phyloP scores from a whole-genome alignment of 1,140 invertebrate species.

The Chrysoperla carnea region DNA sequence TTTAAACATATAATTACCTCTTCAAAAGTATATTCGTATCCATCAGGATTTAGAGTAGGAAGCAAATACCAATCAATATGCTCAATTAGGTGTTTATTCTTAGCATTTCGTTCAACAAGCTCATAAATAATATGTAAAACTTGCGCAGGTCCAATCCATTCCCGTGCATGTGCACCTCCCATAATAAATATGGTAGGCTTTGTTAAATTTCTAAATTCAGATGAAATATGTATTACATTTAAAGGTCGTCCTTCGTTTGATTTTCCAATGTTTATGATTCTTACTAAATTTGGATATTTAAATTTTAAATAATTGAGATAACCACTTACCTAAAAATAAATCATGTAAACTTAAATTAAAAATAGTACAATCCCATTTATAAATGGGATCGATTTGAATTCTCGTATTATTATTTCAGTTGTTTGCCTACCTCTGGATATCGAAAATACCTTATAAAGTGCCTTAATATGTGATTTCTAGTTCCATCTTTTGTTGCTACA shows the following conservation, averaged over 20 bases:
- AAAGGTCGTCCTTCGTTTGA: slow-evolving; percentile 39
- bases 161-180: slow-evolving; percentile 42
- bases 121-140: slow-evolving; percentile 42
- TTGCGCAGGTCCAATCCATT: slow-evolving; percentile 49
- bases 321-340: too few relatives aligned
- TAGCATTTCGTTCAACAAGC: slow-evolving; percentile 28
- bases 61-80: slow-evolving; percentile 46
- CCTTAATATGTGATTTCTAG: too few relatives aligned
- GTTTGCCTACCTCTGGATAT: too few relatives aligned
- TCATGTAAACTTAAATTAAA: too few relatives aligned
- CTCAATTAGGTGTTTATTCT: slow-evolving; percentile 20
- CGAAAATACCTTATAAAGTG: too few relatives aligned
- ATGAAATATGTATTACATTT: slow-evolving; percentile 34
- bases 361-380: too few relatives aligned
- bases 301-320: too few relatives aligned
- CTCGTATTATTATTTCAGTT: too few relatives aligned
- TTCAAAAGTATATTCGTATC: slow-evolving; percentile 49
- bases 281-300: slow-evolving; percentile 26
- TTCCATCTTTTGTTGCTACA: too few relatives aligned
- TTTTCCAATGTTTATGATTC: slow-evolving; percentile 29
- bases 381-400: too few relatives aligned
- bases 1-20: too few relatives aligned
- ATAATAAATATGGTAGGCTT: slow-evolving; percentile 46
- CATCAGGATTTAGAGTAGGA: slow-evolving; percentile 53
- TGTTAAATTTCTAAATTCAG: slow-evolving; percentile 22